These are phyloP conservation scores for Coenobita brevimanus DNA, from an alignment of 1,140 invertebrate genomes.

Conservation along the genomic window DNA sequence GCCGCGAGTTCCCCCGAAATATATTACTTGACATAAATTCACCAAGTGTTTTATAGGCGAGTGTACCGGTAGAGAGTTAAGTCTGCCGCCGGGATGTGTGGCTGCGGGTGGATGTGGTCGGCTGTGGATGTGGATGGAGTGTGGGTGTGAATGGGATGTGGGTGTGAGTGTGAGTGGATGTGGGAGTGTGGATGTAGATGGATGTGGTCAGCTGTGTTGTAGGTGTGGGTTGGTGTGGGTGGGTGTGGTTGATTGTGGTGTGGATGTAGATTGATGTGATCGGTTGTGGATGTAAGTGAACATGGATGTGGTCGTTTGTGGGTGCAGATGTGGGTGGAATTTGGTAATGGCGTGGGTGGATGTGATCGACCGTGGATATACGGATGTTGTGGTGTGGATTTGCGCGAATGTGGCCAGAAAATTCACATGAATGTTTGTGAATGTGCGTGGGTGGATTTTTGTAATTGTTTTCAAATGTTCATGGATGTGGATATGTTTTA, in stretches of 20 bases:
- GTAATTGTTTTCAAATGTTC: too few species aligned
- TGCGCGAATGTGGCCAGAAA: too few species aligned
- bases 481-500: too few species aligned
- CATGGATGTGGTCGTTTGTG: not conserved
- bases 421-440: too few species aligned
- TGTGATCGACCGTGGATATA: too few species aligned
- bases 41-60: constrained; percentile 46
- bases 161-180: not conserved
- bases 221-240: constrained; percentile 12
- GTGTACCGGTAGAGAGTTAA: constrained; percentile 50
- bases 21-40: constrained; percentile 60
- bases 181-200: not conserved
- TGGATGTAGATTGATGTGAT: constrained; percentile 5
- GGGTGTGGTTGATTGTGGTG: too few species aligned
- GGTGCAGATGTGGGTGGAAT: not conserved
- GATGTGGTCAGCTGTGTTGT: too few species aligned
- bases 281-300: not conserved
- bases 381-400: too few species aligned
- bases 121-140: constrained; percentile 5
- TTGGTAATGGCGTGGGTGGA: not conserved
- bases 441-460: too few species aligned
- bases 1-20: constrained; percentile 44
- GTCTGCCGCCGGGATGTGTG: constrained; percentile 19
- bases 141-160: not conserved
- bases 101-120: constrained; percentile 4